Base-by-base conservation (phyloP, 2,888 invertebrate species). In the Scelioninae gen. 1 region DNA sequence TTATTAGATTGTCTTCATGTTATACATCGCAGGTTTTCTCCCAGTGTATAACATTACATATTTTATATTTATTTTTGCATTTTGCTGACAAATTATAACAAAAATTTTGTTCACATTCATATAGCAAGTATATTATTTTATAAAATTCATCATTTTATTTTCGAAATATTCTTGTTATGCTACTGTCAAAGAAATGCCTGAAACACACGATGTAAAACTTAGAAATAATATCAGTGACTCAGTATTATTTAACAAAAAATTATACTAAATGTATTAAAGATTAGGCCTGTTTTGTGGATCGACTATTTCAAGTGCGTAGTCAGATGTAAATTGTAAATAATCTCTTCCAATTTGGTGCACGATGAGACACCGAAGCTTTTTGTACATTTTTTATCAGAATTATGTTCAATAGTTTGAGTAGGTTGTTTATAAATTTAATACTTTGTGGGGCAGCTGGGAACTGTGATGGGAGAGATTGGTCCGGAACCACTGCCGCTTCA, bases 401-500 rank as follows among this genome's bases (percentile, higher is more conserved):
- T 62, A 51, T 29, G 63, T 63, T 53, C n/a, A n/a, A 55, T 63
- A 69, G n/a, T 71, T 31, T 58, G 32, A 53, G 29, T 85, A 82
- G 84, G 84, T 88, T 87, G 88, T 88, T 89, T 84, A 90, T 86
- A 83, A 86, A 85, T 90, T 89, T 89, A 87, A 88, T 90, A 89
- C 88, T 90, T 90, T 89, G 87, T 88, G 90, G 88, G 88, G 87
- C 91, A 91, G 90, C 89, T 90, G 88, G 91, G 87, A 56, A 69
- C 56, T 69, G 69, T 56, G 58, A 58, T 58, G 69, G 53, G 58
- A 71, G 69, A 71, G 58, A 58, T 69, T 68, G 49, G 58, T 49
- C 49, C 58, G 58, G 38, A 58, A 66, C 65, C 16, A 65, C 65
- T 65, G 43, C 65, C 65, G 23, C 94, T 94, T 92, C 94, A 94